phyloP scores from a whole-genome alignment of 2,113 vertebrate species.

The Anguilla rostrata region DNA sequence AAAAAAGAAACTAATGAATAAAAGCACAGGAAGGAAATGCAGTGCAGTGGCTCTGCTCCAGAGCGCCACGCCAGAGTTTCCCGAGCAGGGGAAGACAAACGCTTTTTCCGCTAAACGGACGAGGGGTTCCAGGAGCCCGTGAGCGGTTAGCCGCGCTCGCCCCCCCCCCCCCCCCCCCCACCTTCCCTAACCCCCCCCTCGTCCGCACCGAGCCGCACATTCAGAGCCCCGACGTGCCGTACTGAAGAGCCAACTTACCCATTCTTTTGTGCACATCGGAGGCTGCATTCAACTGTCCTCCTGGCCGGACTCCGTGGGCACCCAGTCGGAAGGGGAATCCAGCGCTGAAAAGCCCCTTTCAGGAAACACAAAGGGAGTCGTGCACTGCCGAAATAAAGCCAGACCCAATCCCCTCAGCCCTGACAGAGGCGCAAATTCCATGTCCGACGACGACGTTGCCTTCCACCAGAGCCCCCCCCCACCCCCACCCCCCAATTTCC shows the following conservation, averaged over 20 bases:
- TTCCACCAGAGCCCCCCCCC: conserved; percentile 35
- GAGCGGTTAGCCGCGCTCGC: conserved; percentile 40
- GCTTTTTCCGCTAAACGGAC: conserved; percentile 53
- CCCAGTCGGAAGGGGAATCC: conserved; percentile 90
- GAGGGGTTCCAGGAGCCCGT: conserved; percentile 53
- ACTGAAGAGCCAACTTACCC: conserved; percentile 92
- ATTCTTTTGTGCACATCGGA: conserved; percentile 99
- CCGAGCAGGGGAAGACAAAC: conserved; percentile 26
- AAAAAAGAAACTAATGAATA: too few species aligned
- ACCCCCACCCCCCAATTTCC: conserved; percentile 38
- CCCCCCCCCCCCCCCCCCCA: conserved; percentile 16
- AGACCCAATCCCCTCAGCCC: conserved; percentile 65
- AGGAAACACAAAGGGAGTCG: conserved; percentile 74
- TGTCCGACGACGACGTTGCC: conserved; percentile 60
- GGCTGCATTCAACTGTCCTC: conserved; percentile 99
- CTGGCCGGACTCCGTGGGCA: conserved; percentile 81
- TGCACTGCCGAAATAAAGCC: conserved; percentile 71
- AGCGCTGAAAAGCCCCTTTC: conserved; percentile 82
- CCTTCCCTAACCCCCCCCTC: background rate
- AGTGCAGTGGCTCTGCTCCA: background rate
- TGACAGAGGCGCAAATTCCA: conserved; percentile 75
- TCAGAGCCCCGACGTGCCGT: conserved; percentile 61
- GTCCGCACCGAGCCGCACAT: conserved; percentile 65
- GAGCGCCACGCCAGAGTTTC: conserved; percentile 17
- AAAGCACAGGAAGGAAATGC: too few species aligned